Percentiles rank a stretch among this genome's conserved stretches.
Evolutionary conservation across 2,888 invertebrate species (phyloP).

Genomic region (Automeris io): DNA sequence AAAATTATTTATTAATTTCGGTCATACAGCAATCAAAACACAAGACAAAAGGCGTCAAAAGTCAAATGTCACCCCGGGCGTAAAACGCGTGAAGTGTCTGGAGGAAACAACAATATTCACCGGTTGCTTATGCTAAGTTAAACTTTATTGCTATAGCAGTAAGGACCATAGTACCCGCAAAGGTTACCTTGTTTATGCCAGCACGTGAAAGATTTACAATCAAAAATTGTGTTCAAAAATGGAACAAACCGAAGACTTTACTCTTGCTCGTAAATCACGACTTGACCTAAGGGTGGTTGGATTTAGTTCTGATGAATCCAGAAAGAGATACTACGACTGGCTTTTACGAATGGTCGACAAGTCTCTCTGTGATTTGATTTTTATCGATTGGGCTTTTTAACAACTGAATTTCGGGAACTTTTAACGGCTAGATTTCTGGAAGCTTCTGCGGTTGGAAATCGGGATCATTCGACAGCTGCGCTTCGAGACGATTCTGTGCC

Average conservation of each 20-base stretch:
- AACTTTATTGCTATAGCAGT: background rate
- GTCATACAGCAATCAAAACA: conserved; percentile 19
- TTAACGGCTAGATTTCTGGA: no score
- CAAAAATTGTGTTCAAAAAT: conserved; percentile 29
- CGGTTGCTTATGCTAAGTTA: background rate
- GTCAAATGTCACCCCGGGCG: conserved; percentile 53
- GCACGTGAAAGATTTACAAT: conserved; percentile 31
- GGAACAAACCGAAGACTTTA: conserved; percentile 15
- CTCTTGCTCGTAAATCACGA: background rate
- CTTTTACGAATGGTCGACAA: no score
- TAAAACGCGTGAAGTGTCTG: conserved; percentile 16
- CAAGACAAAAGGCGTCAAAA: conserved; percentile 56
- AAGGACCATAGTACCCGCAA: background rate
- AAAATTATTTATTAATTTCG: no score
- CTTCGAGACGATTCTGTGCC: no score
- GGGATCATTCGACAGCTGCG: no score
- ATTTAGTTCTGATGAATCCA: no score
- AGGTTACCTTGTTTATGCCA: background rate
- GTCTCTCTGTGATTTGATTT: no score
- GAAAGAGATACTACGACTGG: no score
- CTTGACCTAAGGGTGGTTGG: conserved; percentile 8
- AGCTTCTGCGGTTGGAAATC: no score
- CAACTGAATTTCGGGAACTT: no score
- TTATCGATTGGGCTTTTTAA: no score
- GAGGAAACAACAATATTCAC: background rate